phyloP scores from a whole-genome alignment of 2,888 invertebrate species.

The Crocallis elinguaria region DNA sequence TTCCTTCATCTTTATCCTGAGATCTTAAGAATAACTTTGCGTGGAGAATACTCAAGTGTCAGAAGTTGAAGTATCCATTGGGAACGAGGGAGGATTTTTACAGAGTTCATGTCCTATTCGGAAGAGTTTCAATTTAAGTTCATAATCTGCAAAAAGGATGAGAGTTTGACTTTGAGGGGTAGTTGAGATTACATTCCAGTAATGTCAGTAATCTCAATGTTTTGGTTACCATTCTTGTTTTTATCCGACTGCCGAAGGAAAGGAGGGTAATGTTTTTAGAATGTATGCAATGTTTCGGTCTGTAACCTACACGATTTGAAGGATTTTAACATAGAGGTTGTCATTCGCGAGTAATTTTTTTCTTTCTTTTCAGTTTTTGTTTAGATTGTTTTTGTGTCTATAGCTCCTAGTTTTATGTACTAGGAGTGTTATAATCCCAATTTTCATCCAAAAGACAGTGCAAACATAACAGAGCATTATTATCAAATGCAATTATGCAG shows the following conservation, averaged over 20 bases:
- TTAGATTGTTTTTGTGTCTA: too few species aligned
- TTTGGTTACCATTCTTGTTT: too few species aligned
- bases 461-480: conserved; percentile 24
- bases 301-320: too few species aligned
- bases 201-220: too few species aligned
- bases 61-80: conserved; percentile 30
- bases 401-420: too few species aligned
- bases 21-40: conserved; percentile 32
- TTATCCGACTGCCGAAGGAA: too few species aligned
- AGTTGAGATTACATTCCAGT: too few species aligned
- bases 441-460: conserved; percentile 7
- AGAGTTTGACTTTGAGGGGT: conserved; percentile 3
- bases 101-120: conserved; percentile 9
- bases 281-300: too few species aligned
- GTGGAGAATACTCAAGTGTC: conserved; percentile 28
- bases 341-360: too few species aligned
- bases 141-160: conserved; percentile 11
- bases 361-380: too few species aligned
- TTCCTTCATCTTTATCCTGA: conserved; percentile 25
- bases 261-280: too few species aligned
- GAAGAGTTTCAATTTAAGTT: conserved; percentile 17
- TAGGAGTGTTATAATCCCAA: not conserved
- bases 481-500: conserved; percentile 39
- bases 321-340: too few species aligned
- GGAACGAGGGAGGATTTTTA: conserved; percentile 20